phyloP scores from a whole-genome alignment of 2,113 vertebrate species.

The Sakesphorus luctuosus region DNA sequence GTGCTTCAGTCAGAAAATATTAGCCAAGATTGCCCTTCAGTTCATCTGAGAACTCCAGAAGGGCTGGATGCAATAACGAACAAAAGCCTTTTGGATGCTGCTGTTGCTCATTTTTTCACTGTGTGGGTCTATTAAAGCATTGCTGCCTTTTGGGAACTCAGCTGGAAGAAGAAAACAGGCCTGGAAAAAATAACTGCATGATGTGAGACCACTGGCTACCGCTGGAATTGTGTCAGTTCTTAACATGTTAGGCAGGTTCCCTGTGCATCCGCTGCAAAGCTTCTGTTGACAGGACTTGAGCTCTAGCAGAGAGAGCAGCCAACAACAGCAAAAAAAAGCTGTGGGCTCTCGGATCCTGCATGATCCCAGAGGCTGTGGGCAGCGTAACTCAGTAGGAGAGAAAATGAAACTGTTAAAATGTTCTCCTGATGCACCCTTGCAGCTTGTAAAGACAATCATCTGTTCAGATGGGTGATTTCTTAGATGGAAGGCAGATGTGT shows the following conservation, averaged over 20 bases:
- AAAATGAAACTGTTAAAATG: not conserved
- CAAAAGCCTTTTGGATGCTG: constrained; percentile 49
- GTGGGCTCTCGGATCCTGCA: not conserved
- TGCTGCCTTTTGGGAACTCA: constrained; percentile 58
- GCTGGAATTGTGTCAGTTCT: constrained; percentile 29
- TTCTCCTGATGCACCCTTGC: not conserved
- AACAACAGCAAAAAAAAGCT: not conserved
- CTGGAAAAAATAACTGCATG: constrained; percentile 53
- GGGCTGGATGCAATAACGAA: constrained; percentile 28
- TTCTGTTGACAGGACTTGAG: constrained; percentile 38
- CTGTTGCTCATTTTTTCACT: constrained; percentile 49
- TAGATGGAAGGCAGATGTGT: not conserved
- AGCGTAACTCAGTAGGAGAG: not conserved
- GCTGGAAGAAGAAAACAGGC: constrained; percentile 61
- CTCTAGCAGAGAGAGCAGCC: not conserved
- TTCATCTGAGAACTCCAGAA: not conserved
- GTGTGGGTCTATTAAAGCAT: constrained; percentile 41
- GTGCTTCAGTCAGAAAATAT: not conserved
- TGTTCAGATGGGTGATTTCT: not conserved
- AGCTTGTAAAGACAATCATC: not conserved
- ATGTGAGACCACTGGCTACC: constrained; percentile 43
- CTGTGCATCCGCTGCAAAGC: not conserved
- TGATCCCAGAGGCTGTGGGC: not conserved
- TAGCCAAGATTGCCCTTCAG: not conserved
- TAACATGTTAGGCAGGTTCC: constrained; percentile 36